Conservation (phyloP, 2,113 vertebrate species). For the Hipposideros armiger region DNA sequence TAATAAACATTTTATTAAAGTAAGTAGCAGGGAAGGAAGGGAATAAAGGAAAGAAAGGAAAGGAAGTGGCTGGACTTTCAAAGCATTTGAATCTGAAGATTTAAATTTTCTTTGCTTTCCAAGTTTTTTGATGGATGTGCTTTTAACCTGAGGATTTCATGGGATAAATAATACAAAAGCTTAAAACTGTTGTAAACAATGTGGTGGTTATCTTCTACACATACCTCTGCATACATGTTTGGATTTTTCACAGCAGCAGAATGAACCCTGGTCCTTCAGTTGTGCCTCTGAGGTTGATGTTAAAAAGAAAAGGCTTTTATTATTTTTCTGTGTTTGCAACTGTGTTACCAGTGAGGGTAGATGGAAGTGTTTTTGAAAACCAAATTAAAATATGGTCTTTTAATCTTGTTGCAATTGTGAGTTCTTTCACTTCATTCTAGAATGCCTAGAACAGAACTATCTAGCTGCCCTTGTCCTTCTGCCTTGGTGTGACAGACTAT, state of each 20-base stretch:
- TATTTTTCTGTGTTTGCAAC: not conserved
- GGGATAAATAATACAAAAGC: not conserved
- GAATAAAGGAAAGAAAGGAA: not conserved
- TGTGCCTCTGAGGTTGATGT: not conserved
- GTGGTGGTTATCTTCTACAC: not conserved
- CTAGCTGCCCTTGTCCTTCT: not conserved
- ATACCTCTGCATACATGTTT: not conserved
- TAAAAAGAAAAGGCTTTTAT: not conserved
- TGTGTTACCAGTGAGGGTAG: not conserved
- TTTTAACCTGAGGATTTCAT: not conserved
- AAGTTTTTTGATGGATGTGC: not conserved
- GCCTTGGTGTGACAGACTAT: not conserved
- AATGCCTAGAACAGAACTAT: not conserved
- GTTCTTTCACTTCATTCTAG: not conserved
- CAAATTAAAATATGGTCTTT: not conserved
- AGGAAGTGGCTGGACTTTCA: not conserved
- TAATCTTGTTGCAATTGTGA: not conserved
- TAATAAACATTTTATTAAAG: not conserved
- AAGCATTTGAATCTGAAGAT: conserved; percentile 19
- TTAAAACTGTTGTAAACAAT: not conserved
- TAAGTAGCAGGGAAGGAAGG: not conserved
- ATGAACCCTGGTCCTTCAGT: not conserved
- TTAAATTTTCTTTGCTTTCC: not conserved
- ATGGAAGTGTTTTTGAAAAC: not conserved
- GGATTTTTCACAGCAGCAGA: not conserved